These are phyloP conservation scores for Volucella bombylans DNA, from an alignment of 2,888 invertebrate genomes.

Conservation along the genomic window DNA sequence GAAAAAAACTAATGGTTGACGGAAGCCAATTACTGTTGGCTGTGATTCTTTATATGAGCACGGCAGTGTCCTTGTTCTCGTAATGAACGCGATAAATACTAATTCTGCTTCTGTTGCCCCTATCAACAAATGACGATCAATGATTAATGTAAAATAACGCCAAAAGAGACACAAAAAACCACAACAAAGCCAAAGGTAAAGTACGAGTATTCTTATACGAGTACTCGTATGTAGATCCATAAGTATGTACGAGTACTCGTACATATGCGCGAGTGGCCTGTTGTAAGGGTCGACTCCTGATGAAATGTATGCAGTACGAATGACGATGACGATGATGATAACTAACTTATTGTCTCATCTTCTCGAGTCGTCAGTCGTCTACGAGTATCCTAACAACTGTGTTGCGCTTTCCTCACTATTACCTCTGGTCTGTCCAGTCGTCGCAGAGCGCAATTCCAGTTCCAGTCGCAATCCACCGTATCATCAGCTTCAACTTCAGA, in stretches of 20 bases:
- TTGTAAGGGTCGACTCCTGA: slow-evolving; percentile 59
- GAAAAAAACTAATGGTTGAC: too few relatives aligned
- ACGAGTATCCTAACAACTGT: slow-evolving; percentile 8
- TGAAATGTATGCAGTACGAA: slow-evolving; percentile 57
- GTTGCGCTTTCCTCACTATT: not conserved
- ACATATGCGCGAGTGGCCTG: too few relatives aligned
- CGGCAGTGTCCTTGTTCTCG: not conserved
- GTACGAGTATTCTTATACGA: not conserved
- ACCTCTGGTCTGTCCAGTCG: not conserved
- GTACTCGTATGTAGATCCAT: too few relatives aligned
- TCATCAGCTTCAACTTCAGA: slow-evolving; percentile 2
- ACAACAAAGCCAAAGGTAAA: not conserved
- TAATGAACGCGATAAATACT: slow-evolving; percentile 40
- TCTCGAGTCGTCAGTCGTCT: slow-evolving; percentile 21
- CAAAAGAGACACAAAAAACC: slow-evolving; percentile 33
- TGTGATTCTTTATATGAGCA: too few relatives aligned
- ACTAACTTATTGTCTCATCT: slow-evolving; percentile 43
- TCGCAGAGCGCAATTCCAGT: not conserved
- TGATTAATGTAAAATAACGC: slow-evolving; percentile 67
- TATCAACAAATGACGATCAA: slow-evolving; percentile 66
- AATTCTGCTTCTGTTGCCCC: slow-evolving; percentile 47
- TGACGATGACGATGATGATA: slow-evolving; percentile 43
- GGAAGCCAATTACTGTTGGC: too few relatives aligned
- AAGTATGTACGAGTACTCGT: too few relatives aligned
- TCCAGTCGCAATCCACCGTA: not conserved